Conservation (phyloP, 1,140 invertebrate genomes). For the Nephila pilipes region DNA sequence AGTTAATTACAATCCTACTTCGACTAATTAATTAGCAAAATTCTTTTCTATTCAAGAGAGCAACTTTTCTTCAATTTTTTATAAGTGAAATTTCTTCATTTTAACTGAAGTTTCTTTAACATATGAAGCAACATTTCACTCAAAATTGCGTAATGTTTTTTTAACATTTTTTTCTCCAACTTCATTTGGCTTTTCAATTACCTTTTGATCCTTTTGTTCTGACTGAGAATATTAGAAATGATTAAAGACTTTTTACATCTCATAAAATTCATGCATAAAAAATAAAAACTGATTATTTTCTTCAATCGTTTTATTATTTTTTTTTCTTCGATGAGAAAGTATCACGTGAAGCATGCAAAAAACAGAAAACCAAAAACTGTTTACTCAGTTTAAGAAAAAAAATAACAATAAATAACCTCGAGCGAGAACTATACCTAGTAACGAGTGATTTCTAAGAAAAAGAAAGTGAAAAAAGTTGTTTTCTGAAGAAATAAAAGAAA, state of each 20-base stretch:
- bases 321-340: neutral
- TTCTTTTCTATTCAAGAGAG: too few species aligned
- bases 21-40: too few species aligned
- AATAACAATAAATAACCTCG: neutral
- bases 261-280: neutral
- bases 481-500: neutral
- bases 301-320: neutral
- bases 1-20: too few species aligned
- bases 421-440: neutral
- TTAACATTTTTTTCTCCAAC: too few species aligned
- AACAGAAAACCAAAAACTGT: neutral
- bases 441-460: neutral
- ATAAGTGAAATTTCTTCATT: too few species aligned
- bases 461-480: neutral
- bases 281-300: neutral
- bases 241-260: neutral
- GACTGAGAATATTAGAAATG: neutral
- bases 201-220: neutral
- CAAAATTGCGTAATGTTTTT: too few species aligned
- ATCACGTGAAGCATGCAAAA: neutral
- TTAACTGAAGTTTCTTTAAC: too few species aligned
- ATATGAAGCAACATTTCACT: too few species aligned
- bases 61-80: too few species aligned
- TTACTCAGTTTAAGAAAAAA: neutral
- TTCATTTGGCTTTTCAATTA: neutral